phyloP scores from a whole-genome alignment of 2,888 invertebrate species.

The Neria commutata region DNA sequence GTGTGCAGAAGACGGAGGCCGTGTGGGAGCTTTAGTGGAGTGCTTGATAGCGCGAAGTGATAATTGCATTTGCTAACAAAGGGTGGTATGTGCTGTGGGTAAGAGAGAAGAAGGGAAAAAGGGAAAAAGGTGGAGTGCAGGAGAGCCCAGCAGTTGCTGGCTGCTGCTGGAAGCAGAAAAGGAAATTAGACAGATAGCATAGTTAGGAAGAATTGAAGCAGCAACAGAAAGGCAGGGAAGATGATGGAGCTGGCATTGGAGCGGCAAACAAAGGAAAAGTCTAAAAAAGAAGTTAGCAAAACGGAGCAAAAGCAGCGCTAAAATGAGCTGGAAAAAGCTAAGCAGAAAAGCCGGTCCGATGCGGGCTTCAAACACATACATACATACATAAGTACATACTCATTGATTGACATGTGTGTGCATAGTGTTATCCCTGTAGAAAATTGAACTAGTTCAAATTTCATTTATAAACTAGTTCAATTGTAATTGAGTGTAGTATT shows the following conservation, averaged over 20 bases:
- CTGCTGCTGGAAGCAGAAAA: not conserved
- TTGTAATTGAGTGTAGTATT: too few relatives aligned
- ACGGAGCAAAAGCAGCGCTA: too few relatives aligned
- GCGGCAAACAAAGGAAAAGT: not conserved
- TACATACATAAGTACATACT: constrained; percentile 16
- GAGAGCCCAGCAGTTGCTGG: not conserved
- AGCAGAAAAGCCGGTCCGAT: too few relatives aligned
- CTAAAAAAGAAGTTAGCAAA: too few relatives aligned
- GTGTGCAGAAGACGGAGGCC: too few relatives aligned
- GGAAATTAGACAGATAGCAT: constrained; percentile 15
- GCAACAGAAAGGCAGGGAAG: constrained; percentile 7
- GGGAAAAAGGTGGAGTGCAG: too few relatives aligned
- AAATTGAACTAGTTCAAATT: constrained; percentile 47
- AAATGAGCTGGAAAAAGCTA: too few relatives aligned
- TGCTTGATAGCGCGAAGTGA: too few relatives aligned
- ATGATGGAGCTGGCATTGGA: not conserved
- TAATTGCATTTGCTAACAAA: too few relatives aligned
- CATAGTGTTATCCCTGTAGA: constrained; percentile 17
- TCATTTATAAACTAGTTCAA: constrained; percentile 42
- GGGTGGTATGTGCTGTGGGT: not conserved
- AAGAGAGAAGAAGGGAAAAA: not conserved
- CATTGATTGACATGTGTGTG: too few relatives aligned
- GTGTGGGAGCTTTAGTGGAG: too few relatives aligned
- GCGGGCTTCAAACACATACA: not conserved
- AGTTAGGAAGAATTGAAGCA: not conserved